Evolutionary conservation across 1,140 invertebrate species (phyloP).

Genomic region (Psix sp.): DNA sequence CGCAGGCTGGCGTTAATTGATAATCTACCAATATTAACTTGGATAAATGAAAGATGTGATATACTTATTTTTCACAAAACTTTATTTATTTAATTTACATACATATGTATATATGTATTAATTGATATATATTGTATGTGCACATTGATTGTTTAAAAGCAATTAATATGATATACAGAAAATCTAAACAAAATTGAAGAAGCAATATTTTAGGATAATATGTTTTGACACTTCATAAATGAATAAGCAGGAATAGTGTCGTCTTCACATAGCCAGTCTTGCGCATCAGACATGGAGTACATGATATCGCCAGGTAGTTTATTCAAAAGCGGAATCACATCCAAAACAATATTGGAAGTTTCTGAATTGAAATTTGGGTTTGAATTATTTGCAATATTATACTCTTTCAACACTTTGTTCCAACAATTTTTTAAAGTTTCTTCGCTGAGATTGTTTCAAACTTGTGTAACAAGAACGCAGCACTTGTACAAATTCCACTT

Average conservation of each 20-base stretch:
- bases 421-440: background rate
- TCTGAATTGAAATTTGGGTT: background rate
- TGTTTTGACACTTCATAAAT: too few species aligned
- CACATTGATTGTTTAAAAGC: too few species aligned
- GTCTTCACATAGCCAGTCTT: background rate
- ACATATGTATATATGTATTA: too few species aligned
- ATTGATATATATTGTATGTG: too few species aligned
- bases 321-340: background rate
- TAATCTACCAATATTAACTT: too few species aligned
- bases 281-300: background rate
- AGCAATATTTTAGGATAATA: too few species aligned
- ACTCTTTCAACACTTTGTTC: background rate
- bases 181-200: too few species aligned
- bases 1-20: too few species aligned
- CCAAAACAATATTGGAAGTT: background rate
- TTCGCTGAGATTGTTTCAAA: background rate
- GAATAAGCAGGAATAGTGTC: background rate
- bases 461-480: background rate
- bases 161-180: too few species aligned
- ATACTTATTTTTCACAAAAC: too few species aligned
- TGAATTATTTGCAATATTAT: background rate
- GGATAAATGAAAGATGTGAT: too few species aligned
- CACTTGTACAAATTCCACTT: background rate
- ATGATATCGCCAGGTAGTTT: background rate
- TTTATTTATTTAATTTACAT: too few species aligned